Percentiles rank a stretch among this genome's conserved stretches.
These are phyloP conservation scores for Dryoscopus gambensis DNA, from an alignment of 2,113 vertebrate species.

Conservation along the genomic window DNA sequence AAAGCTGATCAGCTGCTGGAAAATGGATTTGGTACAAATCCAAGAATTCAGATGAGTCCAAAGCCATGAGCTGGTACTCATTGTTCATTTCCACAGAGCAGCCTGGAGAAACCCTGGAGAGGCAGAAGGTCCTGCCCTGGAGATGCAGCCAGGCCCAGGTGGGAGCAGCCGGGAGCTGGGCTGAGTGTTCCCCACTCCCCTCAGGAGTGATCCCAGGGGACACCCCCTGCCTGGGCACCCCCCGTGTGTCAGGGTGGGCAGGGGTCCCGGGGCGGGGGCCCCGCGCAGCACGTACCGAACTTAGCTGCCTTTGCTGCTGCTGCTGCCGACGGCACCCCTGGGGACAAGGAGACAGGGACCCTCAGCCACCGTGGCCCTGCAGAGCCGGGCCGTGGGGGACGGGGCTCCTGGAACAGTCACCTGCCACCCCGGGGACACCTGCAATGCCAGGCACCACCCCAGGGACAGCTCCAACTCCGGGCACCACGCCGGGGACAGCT, in stretches of 20 bases:
- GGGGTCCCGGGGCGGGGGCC: background rate
- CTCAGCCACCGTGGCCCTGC: background rate
- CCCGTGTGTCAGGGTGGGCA: background rate
- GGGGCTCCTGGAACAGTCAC: background rate
- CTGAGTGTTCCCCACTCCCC: rapidly evolving
- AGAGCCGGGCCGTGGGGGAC: background rate
- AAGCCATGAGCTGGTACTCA: background rate
- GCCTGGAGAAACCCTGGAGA: background rate
- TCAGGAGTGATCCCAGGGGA: background rate
- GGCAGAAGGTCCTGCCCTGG: background rate
- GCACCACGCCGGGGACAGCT: background rate
- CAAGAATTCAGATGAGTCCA: background rate
- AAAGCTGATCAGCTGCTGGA: background rate
- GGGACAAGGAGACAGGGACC: background rate
- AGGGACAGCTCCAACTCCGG: background rate
- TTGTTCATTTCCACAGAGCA: background rate
- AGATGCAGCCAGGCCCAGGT: background rate
- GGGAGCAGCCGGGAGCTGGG: background rate
- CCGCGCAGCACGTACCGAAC: background rate
- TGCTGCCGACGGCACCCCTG: background rate
- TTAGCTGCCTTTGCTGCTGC: conserved; percentile 64
- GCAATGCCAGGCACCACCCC: conserved; percentile 29
- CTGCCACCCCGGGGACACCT: conserved; percentile 21
- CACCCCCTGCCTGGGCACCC: background rate
- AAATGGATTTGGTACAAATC: background rate